Percentiles rank a stretch among this genome's conserved stretches.
These are phyloP conservation scores for Porites evermanni DNA, from an alignment of 92 coral and sea anemone genomes.

Conservation along the genomic window DNA sequence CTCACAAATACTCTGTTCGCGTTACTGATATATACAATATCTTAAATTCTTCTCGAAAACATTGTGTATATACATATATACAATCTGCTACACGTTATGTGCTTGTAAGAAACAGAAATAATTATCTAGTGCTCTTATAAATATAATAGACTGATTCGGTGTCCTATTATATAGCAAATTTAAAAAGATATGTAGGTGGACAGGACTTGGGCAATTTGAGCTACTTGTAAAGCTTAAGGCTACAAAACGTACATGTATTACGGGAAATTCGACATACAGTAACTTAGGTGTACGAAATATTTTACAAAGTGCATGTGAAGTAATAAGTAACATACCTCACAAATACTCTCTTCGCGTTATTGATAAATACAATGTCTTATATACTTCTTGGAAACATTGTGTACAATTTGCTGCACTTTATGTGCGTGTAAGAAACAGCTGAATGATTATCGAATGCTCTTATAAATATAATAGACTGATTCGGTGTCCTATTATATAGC, in stretches of 20 bases:
- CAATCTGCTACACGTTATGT: neutral
- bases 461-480: too few relatives aligned
- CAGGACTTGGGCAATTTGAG: too few relatives aligned
- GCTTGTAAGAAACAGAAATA: neutral
- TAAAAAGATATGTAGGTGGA: too few relatives aligned
- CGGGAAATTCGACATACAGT: neutral
- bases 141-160: neutral
- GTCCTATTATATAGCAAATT: too few relatives aligned
- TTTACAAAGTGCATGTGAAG: constrained; percentile 24
- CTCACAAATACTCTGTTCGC: neutral
- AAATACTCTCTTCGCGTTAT: neutral
- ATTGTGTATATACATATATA: neutral
- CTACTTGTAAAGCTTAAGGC: too few relatives aligned
- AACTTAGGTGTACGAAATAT: neutral
- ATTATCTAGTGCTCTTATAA: too few relatives aligned
- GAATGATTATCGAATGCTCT: too few relatives aligned
- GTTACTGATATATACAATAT: neutral
- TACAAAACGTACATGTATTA: too few relatives aligned
- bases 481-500: too few relatives aligned
- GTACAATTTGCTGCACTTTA: neutral
- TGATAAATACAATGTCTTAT: neutral
- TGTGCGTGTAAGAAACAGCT: neutral
- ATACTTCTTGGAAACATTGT: neutral
- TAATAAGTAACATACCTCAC: constrained; percentile 10
- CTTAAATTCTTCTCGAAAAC: neutral